Evolutionary conservation across 2,888 invertebrate species (phyloP), one percentile per base, ranked within the genome.

Genomic region (Platycnemis pennipes): DNA sequence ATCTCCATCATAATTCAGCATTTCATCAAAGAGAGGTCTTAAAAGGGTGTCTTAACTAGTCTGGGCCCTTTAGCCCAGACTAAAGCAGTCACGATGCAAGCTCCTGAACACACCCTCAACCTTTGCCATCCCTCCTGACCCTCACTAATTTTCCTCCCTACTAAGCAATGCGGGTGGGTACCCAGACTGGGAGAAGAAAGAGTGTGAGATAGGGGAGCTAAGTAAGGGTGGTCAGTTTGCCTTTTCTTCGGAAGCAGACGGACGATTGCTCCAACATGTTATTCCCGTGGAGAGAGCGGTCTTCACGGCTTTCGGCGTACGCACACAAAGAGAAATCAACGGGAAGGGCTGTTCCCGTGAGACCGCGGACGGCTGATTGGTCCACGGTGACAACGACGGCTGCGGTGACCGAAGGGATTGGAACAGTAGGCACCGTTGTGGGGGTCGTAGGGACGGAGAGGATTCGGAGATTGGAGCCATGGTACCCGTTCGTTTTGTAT

Each of bases 291-390:
- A 63, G 8, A 63, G 53, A 26, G 26, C 63, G 63, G 63, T 63
- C 63, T 63, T 26, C n/a, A n/a, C 26, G 63, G 63, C n/a, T 63
- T 63, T 77, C 77, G 37, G 77, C 11, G 26, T 2, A 8, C n/a
- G 26, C 26, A 8, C n/a, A 77, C 77, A 77, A 77, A 77, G 77
- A 16, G 77, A 77, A 77, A 77, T 77, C 77, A 77, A 26, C 16
- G 37, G 63, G 63, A 1, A 16, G 1, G 19, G 63, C 5, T 19
- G 63, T 16, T 31, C 31, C 37, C 31, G 7, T 11, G 77, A 77
- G 77, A 77, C 77, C 77, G 37, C 77, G 37, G 77, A 26, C 16
- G 77, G 11, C 77, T 77, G 77, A 77, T 77, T 77, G 77, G 77
- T 77, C 26, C 77, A 63, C 63, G 63, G 63, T 26, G 77, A 11